phyloP scores from a whole-genome alignment of 2,888 invertebrate genomes.

The Chrysodeixis includens region DNA sequence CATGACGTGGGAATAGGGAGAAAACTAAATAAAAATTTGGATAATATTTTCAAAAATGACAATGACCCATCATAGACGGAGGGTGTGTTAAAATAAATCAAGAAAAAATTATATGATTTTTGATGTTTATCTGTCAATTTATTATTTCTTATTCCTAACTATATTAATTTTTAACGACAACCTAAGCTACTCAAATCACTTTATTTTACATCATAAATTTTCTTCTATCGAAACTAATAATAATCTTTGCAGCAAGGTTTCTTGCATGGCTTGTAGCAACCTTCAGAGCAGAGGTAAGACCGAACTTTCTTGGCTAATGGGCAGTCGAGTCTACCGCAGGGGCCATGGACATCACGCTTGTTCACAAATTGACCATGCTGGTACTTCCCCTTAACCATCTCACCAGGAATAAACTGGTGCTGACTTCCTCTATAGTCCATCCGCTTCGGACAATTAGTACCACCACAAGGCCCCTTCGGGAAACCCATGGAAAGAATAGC shows the following conservation, averaged over 20 bases:
- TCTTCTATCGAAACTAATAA: constrained; percentile 62
- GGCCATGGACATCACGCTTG: constrained; percentile 84
- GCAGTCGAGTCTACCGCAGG: constrained; percentile 85
- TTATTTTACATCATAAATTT: constrained; percentile 9
- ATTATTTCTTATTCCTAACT: constrained; percentile 17
- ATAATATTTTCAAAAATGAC: too few species aligned
- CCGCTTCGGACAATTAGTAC: constrained; percentile 83
- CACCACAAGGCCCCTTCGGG: constrained; percentile 86
- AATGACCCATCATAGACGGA: too few species aligned
- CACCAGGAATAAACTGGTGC: constrained; percentile 83
- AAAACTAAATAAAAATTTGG: too few species aligned
- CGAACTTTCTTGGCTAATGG: constrained; percentile 83
- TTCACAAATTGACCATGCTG: constrained; percentile 84
- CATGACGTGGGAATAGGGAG: too few species aligned
- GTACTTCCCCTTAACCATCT: constrained; percentile 80
- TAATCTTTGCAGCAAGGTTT: constrained; percentile 83
- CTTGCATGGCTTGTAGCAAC: constrained; percentile 80
- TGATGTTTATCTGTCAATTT: constrained; percentile 11
- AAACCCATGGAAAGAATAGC: constrained; percentile 86
- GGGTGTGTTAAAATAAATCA: constrained; percentile 1
- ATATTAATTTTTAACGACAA: constrained; percentile 14
- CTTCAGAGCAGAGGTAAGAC: constrained; percentile 77
- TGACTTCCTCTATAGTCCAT: constrained; percentile 85
- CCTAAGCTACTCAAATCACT: constrained; percentile 13
- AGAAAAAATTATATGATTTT: constrained; percentile 19